Evolutionary conservation across 2,113 vertebrate genomes (phyloP), one percentile per base, ranked within the genome.

Genomic region (Ramphastos sulfuratus): DNA sequence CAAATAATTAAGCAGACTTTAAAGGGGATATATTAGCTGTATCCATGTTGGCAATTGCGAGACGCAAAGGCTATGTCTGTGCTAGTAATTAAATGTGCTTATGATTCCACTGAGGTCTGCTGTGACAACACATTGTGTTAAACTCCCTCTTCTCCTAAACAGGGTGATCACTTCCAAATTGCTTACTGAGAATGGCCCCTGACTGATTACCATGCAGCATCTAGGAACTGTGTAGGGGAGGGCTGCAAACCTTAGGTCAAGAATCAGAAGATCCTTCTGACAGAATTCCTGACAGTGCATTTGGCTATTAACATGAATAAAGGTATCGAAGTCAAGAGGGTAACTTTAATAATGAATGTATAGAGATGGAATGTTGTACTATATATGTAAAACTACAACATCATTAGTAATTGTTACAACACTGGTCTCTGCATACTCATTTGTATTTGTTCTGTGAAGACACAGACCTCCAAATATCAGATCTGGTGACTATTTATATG

Each of bases 401-500:
- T 69, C 21, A 64, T 72, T 87, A 78, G 81, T 52, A 90, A 75
- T 86, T 84, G 84, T 66, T 85, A 54, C 59, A 71, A 23, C 66
- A 74, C 48, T 56, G 59, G 76, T 55, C 73, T 92, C 60, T 78
- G 50, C 54, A 35, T n/a, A 69, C 63, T 82, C n/a, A 39, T 48
- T 61, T 30, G 63, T 30, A 65, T 80, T 92, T 82, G 63, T 79
- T 73, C 63, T 50, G 35, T 63, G 67, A 82, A 92, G 55, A 39
- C 78, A 85, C 50, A 89, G 75, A 39, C 44, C 42, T 82, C 46
- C 63, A 64, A 92, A 73, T 10, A 28, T 58, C 82, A 87, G 71
- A 69, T 89, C 59, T 87, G 60, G 46, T 81, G 33, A 30, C 33
- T 92, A 42, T 93, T 92, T 93, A 56, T 81, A 81, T 27, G 31